Evolutionary conservation across 2,888 invertebrate species (phyloP).

Genomic region (Acleris holmiana): DNA sequence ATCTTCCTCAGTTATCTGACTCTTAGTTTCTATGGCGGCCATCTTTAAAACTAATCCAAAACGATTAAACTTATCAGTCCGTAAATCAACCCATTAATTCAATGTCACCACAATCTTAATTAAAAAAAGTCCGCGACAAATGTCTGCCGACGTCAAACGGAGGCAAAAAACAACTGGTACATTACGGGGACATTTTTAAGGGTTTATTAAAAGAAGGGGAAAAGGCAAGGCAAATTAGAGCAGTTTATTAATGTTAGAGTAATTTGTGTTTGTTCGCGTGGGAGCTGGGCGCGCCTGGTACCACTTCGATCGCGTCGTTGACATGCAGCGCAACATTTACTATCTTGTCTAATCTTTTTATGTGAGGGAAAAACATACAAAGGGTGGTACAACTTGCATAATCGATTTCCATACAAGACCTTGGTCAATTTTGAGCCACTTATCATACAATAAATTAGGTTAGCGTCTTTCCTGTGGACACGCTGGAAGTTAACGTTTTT

Average conservation of each 20-base stretch:
- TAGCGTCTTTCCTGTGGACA: too few species aligned
- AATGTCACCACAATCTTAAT: conserved; percentile 34
- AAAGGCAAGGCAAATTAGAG: conserved; percentile 80
- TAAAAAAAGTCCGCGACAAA: conserved; percentile 54
- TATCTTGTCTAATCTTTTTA: too few species aligned
- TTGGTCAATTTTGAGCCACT: too few species aligned
- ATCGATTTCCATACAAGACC: too few species aligned
- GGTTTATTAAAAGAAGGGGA: conserved; percentile 81
- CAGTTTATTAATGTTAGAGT: conserved; percentile 80
- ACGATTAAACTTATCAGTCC: conserved; percentile 18
- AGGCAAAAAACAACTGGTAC: conserved; percentile 81
- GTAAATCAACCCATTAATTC: conserved; percentile 37
- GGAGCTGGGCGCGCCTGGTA: conserved; percentile 52
- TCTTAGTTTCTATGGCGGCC: conserved; percentile 62
- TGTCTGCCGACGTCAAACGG: conserved; percentile 72
- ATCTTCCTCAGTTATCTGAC: conserved; percentile 74
- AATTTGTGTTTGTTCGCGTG: conserved; percentile 70
- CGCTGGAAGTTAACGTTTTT: too few species aligned
- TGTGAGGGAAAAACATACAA: too few species aligned
- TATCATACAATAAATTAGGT: too few species aligned
- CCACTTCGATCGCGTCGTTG: conserved; percentile 37
- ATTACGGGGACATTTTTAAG: conserved; percentile 72
- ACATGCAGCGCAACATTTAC: too few species aligned
- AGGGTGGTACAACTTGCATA: too few species aligned
- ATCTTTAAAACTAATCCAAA: conserved; percentile 44